Conservation (phyloP, 2,113 vertebrate genomes). For the Microcebus jonahi region DNA sequence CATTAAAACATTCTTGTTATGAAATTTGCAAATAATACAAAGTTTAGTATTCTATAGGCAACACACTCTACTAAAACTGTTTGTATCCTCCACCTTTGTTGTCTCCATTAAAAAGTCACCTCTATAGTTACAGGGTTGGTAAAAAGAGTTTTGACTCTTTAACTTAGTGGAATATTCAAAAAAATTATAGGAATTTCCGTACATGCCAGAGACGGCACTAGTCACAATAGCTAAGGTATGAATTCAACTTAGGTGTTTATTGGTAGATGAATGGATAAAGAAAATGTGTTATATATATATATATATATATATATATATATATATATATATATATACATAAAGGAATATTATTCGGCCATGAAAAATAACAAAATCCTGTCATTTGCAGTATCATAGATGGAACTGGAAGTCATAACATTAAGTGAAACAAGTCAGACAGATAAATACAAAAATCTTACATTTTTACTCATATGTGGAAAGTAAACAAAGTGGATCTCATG, state of each 20-base stretch:
- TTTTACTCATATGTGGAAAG: neutral
- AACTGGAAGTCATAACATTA: neutral
- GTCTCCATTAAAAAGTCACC: neutral
- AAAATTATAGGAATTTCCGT: neutral
- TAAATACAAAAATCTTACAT: neutral
- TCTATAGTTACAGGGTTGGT: neutral
- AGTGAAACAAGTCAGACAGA: neutral
- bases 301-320: no score
- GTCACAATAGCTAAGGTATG: neutral
- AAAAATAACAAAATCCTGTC: neutral
- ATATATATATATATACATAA: neutral
- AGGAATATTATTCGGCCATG: neutral
- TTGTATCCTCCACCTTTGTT: neutral
- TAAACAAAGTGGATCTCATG: neutral
- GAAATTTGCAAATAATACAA: conserved; percentile 11
- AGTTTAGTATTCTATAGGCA: neutral
- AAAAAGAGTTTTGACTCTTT: neutral
- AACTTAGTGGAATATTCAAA: neutral
- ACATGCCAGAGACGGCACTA: neutral
- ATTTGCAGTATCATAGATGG: neutral
- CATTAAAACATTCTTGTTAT: neutral
- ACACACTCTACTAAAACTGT: neutral
- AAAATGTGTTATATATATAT: neutral
- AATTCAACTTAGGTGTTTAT: neutral
- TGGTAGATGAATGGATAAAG: neutral